Evolutionary conservation across 2,113 vertebrate genomes (phyloP), one percentile per base, ranked within the genome.

Genomic region (Archilochus colubris): DNA sequence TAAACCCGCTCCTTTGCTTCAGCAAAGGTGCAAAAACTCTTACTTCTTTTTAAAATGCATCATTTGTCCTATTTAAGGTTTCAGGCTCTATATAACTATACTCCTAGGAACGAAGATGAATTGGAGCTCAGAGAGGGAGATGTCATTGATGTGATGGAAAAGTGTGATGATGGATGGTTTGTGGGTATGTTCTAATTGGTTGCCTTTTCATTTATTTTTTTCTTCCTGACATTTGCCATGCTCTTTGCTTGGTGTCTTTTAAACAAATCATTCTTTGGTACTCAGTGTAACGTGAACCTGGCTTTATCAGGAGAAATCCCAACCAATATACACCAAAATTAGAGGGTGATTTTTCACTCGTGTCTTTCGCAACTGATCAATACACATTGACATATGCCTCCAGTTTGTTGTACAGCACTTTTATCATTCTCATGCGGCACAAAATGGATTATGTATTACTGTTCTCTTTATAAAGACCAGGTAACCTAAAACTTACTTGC

Each of bases 121-220:
- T 97, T 99, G 98, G 99, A 99, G 94, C 98, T 99, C 96, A 99
- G 97, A 97, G 99, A 99, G 95, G 99, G 99, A 33, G 99, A 99
- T 91, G 66, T 99, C 69, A 98, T 99, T 46, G 99, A 99, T 59
- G 99, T 99, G 90, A 99, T 99, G 98, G 99, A 99, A 94, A 99
- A 99, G 90, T 99, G 99, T 94, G 99, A 99, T 75, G 99, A 99
- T 64, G 99, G 99, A 94, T 99, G 99, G 99, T 99, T 99, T 98
- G 99, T 99, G 95, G 99, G 99, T 99, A 97, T 23, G 98, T 98
- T 94, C 38, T 44, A 27, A 24, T 43, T 43, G 31, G 44, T 74
- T 92, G 53, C 40, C 68, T 87, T 70, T 82, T 69, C 8, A 24
- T 54, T 20, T 53, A 9, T 36, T 4, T 53, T 28, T 20, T 1